Evolutionary conservation across 2,888 invertebrate genomes (phyloP), one percentile per base, ranked within the genome.

Genomic region (Tetramorium bicarinatum): DNA sequence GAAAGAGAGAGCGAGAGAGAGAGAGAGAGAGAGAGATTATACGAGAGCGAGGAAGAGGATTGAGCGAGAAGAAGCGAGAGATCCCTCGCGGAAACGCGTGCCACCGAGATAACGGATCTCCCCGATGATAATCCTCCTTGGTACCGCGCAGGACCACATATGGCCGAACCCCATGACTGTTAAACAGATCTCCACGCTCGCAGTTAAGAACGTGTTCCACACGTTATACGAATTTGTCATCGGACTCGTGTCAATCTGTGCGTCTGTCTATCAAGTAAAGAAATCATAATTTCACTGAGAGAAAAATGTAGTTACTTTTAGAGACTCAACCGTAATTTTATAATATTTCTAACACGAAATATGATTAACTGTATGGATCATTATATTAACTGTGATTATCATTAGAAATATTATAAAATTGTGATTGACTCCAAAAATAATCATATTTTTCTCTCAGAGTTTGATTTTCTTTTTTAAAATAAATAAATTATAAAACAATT

Each of bases 41-140:
- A 34, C n/a, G 75, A 47, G 61, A 82, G 59, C 2, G 25, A 79
- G 69, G 15, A 41, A 75, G 72, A 74, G 59, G 76, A 66, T 66
- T 52, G 75, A 71, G 61, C 81, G 83, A 80, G 71, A 82, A 82
- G 80, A 83, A 79, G 82, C 87, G 88, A 90, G 87, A 89, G 89
- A 88, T 84, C 89, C 84, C 89, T 88, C 89, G 84, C 86, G 90
- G 89, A 89, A 91, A 87, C 93, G 93, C 93, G 94, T 93, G 94
- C 93, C 92, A 92, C 90, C 89, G 92, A 94, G 94, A 94, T 94
- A 94, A 93, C 93, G 91, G 92, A 94, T 94, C 94, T 94, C 91
- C 89, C 86, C 91, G 92, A 92, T 93, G 92, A 94, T 93, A 94
- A 94, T 93, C 92, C 93, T 92, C 91, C 91, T 91, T 87, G 89